phyloP scores from a whole-genome alignment of 2,888 invertebrate species.

The Cephus pygmeus region DNA sequence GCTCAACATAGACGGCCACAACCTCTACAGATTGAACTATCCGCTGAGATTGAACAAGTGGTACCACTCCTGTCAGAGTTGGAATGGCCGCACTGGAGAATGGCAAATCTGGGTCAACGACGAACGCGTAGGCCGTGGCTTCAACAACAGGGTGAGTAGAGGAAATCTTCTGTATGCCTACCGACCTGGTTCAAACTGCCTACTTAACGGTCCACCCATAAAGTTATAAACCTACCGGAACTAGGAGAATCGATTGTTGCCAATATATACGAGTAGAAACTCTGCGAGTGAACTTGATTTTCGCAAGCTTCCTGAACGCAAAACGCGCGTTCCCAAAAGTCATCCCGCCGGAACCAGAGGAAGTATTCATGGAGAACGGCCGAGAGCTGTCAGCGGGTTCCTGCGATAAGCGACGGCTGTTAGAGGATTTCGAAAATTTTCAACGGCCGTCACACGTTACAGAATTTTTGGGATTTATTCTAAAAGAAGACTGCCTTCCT shows the following conservation, averaged over 20 bases:
- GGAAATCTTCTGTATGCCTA: not conserved
- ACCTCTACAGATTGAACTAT: conserved; percentile 80
- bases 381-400: not conserved
- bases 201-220: not conserved
- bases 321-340: conserved; percentile 18
- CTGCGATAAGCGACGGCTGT: not conserved
- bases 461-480: not conserved
- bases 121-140: conserved; percentile 86
- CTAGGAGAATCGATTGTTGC: not conserved
- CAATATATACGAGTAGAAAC: not conserved
- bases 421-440: not conserved
- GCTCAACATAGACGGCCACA: conserved; percentile 84
- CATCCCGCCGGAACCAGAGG: conserved; percentile 8
- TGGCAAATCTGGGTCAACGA: conserved; percentile 92
- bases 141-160: conserved; percentile 82
- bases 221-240: not conserved
- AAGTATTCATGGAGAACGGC: conserved; percentile 13
- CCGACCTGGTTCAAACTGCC: not conserved
- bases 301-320: not conserved
- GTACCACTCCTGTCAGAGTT: conserved; percentile 89
- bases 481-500: not conserved
- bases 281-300: not conserved
- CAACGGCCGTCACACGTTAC: not conserved
- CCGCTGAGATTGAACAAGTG: conserved; percentile 77
- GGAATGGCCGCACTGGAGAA: conserved; percentile 90